Percentiles rank a stretch among this genome's conserved stretches.
phyloP scores from a whole-genome alignment of 1,140 invertebrate genomes.

The Micrasema longulum region DNA sequence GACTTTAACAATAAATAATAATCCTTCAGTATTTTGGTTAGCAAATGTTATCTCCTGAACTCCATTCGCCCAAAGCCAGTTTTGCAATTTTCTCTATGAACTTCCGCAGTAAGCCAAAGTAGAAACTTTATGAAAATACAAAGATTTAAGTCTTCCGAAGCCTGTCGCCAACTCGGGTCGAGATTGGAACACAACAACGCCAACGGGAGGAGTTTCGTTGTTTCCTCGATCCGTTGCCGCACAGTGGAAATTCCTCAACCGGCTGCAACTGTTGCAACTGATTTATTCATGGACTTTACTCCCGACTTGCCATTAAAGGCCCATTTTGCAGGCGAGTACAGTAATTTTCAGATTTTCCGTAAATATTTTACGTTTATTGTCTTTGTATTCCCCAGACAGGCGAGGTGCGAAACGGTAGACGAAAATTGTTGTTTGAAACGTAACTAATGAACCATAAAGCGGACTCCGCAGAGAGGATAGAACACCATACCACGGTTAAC shows the following conservation, averaged over 20 bases:
- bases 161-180: slow-evolving; percentile 16
- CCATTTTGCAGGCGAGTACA: neutral
- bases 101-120: neutral
- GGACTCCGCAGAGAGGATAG: too few relatives aligned
- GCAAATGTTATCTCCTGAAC: too few relatives aligned
- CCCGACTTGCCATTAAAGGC: neutral
- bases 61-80: neutral
- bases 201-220: neutral
- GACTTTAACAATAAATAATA: too few relatives aligned
- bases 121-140: slow-evolving; percentile 34
- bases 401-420: too few relatives aligned
- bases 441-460: too few relatives aligned
- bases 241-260: slow-evolving; percentile 5
- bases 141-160: slow-evolving; percentile 28
- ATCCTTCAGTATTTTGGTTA: too few relatives aligned
- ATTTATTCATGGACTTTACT: slow-evolving; percentile 21
- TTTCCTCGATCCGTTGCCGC: neutral
- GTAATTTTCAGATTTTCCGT: too few relatives aligned
- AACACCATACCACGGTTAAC: too few relatives aligned
- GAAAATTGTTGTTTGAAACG: too few relatives aligned
- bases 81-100: slow-evolving; percentile 9
- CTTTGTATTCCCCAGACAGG: too few relatives aligned
- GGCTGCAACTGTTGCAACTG: neutral
- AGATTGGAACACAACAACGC: slow-evolving; percentile 12
- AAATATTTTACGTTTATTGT: too few relatives aligned